These are phyloP conservation scores for Aurelia coerulea DNA, from an alignment of 30 jellyfish, hydroid and myxozoan genomes.

Conservation along the genomic window DNA sequence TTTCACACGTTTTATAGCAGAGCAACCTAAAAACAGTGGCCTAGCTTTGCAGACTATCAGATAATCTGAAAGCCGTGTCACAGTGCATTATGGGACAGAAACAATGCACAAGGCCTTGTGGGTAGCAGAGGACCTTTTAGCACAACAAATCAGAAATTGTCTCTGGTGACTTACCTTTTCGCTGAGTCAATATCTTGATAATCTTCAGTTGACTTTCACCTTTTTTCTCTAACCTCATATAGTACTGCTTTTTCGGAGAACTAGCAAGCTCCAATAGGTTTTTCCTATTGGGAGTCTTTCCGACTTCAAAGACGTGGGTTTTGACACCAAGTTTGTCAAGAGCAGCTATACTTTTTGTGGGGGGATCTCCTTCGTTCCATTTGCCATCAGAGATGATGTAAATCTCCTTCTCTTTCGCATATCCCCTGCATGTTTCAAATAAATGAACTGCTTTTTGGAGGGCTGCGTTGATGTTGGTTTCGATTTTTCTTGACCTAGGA, in stretches of 20 bases:
- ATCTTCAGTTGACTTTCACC: background rate
- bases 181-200: background rate
- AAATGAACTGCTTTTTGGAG: constrained; percentile 17
- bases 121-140: background rate
- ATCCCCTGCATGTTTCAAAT: constrained; percentile 30
- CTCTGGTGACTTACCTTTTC: background rate
- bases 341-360: background rate
- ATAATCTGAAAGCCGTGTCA: too few relatives aligned
- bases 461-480: constrained; percentile 43
- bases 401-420: constrained; percentile 44
- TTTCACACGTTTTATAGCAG: too few relatives aligned
- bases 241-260: background rate
- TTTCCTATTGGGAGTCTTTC: background rate
- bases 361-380: constrained; percentile 44
- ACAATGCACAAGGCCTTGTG: too few relatives aligned
- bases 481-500: constrained; percentile 8
- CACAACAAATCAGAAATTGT: background rate
- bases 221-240: background rate
- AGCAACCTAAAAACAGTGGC: too few relatives aligned
- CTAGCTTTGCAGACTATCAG: too few relatives aligned
- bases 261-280: background rate
- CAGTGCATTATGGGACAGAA: background rate
- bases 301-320: constrained; percentile 10
- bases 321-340: constrained; percentile 20
- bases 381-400: constrained; percentile 64